Base-by-base conservation (phyloP, 1,140 invertebrate genomes). In the Oscheius sp. region DNA sequence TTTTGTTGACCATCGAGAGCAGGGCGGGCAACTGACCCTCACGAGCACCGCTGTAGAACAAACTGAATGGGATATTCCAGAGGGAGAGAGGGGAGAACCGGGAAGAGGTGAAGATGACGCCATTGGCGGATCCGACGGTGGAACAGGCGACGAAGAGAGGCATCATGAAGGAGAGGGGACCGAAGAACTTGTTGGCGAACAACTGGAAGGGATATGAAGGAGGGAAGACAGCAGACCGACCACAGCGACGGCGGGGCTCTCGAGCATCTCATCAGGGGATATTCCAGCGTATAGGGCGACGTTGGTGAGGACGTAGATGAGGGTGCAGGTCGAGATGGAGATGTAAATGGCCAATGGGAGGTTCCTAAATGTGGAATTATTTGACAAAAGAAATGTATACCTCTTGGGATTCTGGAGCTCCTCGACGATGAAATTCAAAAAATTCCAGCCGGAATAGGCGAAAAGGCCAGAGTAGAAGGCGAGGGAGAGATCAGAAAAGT, bases 131-230 rank as follows among this genome's bases (percentile, higher is more conserved):
- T 32, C 95, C 95, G 85, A 98, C 97, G 0, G 94, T 97, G 0
- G 94, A 97, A 66, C 97, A 89, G 0, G 95, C 94, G 0, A 99
- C 95, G 87, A 96, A 97, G n/a, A 97, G 89, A 2, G 95, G 95
- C 84, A 99, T 96, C n/a, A 91, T 91, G 90, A 93, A 95, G 15
- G 94, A 93, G 86, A 97, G 90, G 73, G 89, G 87, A 1, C 94
- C 93, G 85, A 95, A 97, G 20, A 96, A 85, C 52, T 89, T 87
- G 80, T 95, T 91, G 1, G 94, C 94, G 86, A 96, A 98, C 26
- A 93, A 93, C 42, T 45, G 23, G 23, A 45, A 45, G 18, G 23
- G 42, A 15, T 45, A 45, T 45, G 42, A 45, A 45, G 18, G 18
- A 45, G 0, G 42, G 23, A 45, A 45, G 23, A 18, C 23, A 15